Percentiles rank a stretch among this genome's conserved stretches.
phyloP scores from a whole-genome alignment of 1,140 invertebrate species.

The Brachionus angularis region DNA sequence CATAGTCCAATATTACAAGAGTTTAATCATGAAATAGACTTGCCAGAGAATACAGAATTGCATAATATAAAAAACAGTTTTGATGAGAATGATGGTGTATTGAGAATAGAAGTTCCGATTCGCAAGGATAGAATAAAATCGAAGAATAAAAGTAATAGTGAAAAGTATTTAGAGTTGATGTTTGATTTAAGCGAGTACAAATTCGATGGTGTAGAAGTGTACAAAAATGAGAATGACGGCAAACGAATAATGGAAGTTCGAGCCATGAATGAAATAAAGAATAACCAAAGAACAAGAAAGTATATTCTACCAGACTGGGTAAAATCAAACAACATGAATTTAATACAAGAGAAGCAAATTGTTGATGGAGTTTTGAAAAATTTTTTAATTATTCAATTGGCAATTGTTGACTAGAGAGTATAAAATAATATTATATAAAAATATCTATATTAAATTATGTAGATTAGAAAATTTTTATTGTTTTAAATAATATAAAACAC shows the following conservation, averaged over 20 bases:
- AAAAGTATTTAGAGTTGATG: conserved; percentile 40
- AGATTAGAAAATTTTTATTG: too few relatives aligned
- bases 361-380: conserved; percentile 34
- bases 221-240: conserved; percentile 1
- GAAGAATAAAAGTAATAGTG: neutral
- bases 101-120: conserved; percentile 26
- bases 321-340: conserved; percentile 11
- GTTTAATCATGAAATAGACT: conserved; percentile 39
- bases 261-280: neutral
- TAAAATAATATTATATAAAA: too few relatives aligned
- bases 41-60: conserved; percentile 2
- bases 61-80: conserved; percentile 37
- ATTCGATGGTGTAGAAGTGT: conserved; percentile 28
- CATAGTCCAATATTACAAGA: conserved; percentile 14
- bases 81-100: conserved; percentile 19
- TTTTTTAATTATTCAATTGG: conserved; percentile 28
- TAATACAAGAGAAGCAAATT: conserved; percentile 12
- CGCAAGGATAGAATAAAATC: conserved; percentile 19
- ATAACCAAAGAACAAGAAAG: conserved; percentile 20
- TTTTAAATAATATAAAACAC: too few relatives aligned
- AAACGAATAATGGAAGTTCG: conserved; percentile 13
- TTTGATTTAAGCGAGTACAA: conserved; percentile 39
- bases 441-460: too few relatives aligned
- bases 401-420: conserved; percentile 38
- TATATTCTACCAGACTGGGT: conserved; percentile 37